A percentile compares a stretch with the other conserved stretches of the same genome.
These are phyloP conservation scores for Epistrophella euchroma DNA, from an alignment of 2,888 invertebrate species.

Conservation along the genomic window DNA sequence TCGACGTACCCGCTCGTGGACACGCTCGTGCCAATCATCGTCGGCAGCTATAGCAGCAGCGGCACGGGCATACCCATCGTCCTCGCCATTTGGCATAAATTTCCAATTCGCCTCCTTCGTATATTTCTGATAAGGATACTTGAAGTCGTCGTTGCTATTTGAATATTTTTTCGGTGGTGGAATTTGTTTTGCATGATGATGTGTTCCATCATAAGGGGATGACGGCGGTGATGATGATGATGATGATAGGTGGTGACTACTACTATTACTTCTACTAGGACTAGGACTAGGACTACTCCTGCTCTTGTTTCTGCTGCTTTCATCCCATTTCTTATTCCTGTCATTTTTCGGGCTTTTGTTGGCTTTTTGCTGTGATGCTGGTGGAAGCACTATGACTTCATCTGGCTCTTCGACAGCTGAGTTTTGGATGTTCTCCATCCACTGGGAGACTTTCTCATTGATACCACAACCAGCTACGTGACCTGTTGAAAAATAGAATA, in stretches of 20 bases:
- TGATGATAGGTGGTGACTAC: conserved; percentile 52
- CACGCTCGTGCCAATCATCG: conserved; percentile 84
- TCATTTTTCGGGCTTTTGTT: conserved; percentile 63
- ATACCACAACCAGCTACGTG: conserved; percentile 95
- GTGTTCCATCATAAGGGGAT: conserved; percentile 17
- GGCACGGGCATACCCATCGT: conserved; percentile 62
- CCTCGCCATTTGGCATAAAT: conserved; percentile 70
- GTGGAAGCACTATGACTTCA: conserved; percentile 77
- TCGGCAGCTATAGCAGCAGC: conserved; percentile 78
- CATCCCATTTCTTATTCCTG: conserved; percentile 59
- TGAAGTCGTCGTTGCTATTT: conserved; percentile 81
- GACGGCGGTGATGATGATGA: conserved; percentile 3
- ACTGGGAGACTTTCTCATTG: conserved; percentile 93
- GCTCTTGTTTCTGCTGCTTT: conserved; percentile 53
- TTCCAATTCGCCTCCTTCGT: conserved; percentile 89
- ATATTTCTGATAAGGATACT: conserved; percentile 89
- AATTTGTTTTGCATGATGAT: conserved; percentile 63
- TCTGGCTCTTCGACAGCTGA: conserved; percentile 86
- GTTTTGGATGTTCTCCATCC: conserved; percentile 96
- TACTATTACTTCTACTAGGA: conserved; percentile 31
- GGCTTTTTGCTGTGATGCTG: conserved; percentile 74
- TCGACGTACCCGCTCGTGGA: conserved; percentile 85
- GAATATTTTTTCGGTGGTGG: conserved; percentile 81
- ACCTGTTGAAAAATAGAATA: conserved; percentile 85
- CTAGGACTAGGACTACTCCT: conserved; percentile 52